Conservation (phyloP, 2,113 vertebrate species). For the Thomomys bottae region DNA sequence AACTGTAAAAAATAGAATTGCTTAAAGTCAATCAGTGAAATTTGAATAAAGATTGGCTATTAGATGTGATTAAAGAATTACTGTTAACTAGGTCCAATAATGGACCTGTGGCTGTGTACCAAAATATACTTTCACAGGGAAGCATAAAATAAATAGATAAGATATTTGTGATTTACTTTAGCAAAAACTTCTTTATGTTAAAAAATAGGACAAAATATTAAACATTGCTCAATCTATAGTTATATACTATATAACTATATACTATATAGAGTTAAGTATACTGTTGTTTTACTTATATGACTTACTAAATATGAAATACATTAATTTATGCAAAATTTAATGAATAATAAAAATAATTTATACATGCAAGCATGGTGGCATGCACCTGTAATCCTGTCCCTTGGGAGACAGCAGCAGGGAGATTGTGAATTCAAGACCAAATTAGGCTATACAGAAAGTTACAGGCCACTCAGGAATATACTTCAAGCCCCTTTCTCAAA, state of each 20-base stretch:
- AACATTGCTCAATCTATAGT: neutral
- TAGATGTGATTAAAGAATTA: neutral
- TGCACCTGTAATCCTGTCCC: too few species aligned
- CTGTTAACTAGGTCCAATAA: neutral
- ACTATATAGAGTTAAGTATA: neutral
- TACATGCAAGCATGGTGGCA: too few species aligned
- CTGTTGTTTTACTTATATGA: neutral
- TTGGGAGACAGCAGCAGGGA: too few species aligned
- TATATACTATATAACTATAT: too few species aligned
- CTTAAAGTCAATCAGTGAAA: neutral
- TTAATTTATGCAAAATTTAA: neutral
- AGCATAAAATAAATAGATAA: neutral
- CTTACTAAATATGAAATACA: neutral
- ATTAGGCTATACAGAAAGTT: too few species aligned
- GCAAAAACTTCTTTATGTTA: neutral
- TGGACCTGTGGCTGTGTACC: neutral
- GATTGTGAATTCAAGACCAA: too few species aligned
- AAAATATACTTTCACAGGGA: neutral
- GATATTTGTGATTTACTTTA: neutral
- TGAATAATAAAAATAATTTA: neutral
- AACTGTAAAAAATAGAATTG: neutral
- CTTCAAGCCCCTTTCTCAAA: neutral
- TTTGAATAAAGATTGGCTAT: neutral
- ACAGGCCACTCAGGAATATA: too few species aligned
- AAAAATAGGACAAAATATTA: neutral